Evolutionary conservation across 2,113 vertebrate genomes (phyloP).

Genomic region (Phyllopteryx taeniolatus): DNA sequence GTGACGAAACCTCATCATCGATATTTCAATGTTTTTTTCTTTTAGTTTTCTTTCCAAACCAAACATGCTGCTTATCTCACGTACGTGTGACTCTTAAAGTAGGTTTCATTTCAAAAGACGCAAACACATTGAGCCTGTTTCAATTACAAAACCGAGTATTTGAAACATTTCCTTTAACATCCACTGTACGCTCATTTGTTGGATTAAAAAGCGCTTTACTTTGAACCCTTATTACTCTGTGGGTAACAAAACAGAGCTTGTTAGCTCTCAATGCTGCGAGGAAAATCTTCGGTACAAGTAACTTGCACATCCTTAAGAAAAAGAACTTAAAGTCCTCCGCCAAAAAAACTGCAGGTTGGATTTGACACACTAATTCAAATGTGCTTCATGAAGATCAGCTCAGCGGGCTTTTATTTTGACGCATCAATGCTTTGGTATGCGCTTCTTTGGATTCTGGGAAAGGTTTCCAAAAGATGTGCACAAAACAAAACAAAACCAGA

Average conservation of each 20-base stretch:
- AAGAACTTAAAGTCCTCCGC: slow-evolving; percentile 34
- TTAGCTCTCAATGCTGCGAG: slow-evolving; percentile 37
- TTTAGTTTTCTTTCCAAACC: slow-evolving; percentile 63
- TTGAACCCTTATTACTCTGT: slow-evolving; percentile 32
- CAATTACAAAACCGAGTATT: slow-evolving; percentile 43
- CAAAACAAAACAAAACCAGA: slow-evolving; percentile 47
- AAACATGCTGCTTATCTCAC: slow-evolving; percentile 79
- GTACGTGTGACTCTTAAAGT: slow-evolving; percentile 56
- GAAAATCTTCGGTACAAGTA: slow-evolving; percentile 35
- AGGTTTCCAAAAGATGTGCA: slow-evolving; percentile 43
- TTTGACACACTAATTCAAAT: slow-evolving; percentile 34
- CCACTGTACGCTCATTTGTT: slow-evolving; percentile 45
- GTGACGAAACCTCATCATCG: slow-evolving; percentile 65
- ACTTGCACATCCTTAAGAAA: slow-evolving; percentile 45
- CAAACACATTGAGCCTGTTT: slow-evolving; percentile 25
- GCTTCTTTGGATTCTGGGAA: slow-evolving; percentile 41
- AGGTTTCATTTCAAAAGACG: slow-evolving; percentile 43
- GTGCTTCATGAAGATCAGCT: slow-evolving; percentile 30
- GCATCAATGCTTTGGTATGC: slow-evolving; percentile 35
- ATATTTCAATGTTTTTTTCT: slow-evolving; percentile 29
- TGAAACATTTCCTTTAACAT: slow-evolving; percentile 45
- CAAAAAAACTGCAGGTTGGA: slow-evolving; percentile 42
- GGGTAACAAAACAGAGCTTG: slow-evolving; percentile 35
- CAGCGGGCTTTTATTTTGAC: slow-evolving; percentile 34
- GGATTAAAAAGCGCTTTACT: slow-evolving; percentile 43